Evolutionary conservation across 2,888 invertebrate genomes (phyloP).

Genomic region (Euzetes globulus): DNA sequence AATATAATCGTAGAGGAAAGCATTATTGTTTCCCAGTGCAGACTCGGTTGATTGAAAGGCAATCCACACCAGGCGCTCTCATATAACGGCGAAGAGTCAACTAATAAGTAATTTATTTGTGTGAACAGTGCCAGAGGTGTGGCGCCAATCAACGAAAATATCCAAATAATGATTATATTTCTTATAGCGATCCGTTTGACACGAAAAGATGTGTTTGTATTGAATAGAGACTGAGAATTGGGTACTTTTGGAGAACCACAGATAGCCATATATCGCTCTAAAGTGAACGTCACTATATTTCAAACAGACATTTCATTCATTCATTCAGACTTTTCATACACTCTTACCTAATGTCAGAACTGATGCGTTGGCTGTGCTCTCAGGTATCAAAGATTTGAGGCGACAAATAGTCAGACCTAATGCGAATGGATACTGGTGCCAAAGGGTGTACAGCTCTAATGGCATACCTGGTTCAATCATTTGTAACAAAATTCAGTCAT

Average conservation of each 20-base stretch:
- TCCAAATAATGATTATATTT: constrained; percentile 50
- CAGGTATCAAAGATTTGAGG: constrained; percentile 49
- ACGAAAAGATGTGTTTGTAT: constrained; percentile 23
- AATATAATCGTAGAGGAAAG: constrained; percentile 50
- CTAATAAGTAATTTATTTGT: constrained; percentile 44
- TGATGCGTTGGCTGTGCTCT: constrained; percentile 51
- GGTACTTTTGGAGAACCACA: constrained; percentile 48
- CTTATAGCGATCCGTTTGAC: constrained; percentile 44
- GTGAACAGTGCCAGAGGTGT: constrained; percentile 46
- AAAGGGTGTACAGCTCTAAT: constrained; percentile 49
- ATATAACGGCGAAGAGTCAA: constrained; percentile 40
- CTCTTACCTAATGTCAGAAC: constrained; percentile 46
- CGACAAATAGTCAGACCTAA: constrained; percentile 49
- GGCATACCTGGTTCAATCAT: constrained; percentile 47
- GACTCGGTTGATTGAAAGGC: constrained; percentile 45
- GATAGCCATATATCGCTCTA: constrained; percentile 49
- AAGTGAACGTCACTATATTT: constrained; percentile 49
- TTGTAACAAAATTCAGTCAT: neutral
- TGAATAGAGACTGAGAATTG: constrained; percentile 40
- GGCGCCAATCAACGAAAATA: constrained; percentile 47
- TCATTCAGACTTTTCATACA: neutral
- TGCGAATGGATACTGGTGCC: constrained; percentile 50
- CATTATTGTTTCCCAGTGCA: constrained; percentile 45
- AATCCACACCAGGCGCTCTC: constrained; percentile 47
- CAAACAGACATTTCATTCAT: neutral